phyloP scores from a whole-genome alignment of 2,888 invertebrate genomes.

The Drosophila ustulata region DNA sequence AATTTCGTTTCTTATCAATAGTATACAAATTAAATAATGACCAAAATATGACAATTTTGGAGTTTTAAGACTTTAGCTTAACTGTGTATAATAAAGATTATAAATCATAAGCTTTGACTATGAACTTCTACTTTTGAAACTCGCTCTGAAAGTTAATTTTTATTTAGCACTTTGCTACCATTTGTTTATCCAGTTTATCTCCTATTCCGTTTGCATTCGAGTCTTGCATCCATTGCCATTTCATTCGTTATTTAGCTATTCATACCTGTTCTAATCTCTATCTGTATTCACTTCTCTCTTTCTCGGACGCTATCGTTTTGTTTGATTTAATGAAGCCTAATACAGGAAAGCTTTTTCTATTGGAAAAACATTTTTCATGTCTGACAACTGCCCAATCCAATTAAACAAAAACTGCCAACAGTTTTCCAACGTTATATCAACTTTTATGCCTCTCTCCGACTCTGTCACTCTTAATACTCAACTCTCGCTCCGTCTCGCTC shows the following conservation, averaged over 20 bases:
- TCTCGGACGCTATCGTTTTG: not conserved
- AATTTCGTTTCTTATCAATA: too few species aligned
- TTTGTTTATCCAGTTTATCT: not conserved
- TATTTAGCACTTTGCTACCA: not conserved
- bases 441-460: constrained; percentile 27
- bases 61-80: too few species aligned
- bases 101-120: too few species aligned
- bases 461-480: constrained; percentile 2
- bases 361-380: constrained; percentile 65
- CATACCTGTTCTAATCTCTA: not conserved
- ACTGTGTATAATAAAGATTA: too few species aligned
- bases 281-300: not conserved
- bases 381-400: constrained; percentile 64
- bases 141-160: too few species aligned
- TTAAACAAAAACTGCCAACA: constrained; percentile 62
- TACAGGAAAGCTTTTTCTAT: constrained; percentile 56
- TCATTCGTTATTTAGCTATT: not conserved
- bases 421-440: constrained; percentile 54
- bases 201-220: not conserved
- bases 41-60: too few species aligned
- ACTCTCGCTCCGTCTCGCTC: constrained; percentile 1
- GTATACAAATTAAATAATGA: too few species aligned
- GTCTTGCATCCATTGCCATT: not conserved
- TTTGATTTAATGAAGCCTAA: constrained; percentile 49
- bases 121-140: too few species aligned